These are phyloP conservation scores for Coryphaenoides rupestris DNA, from an alignment of 2,113 vertebrate genomes.

Conservation along the genomic window DNA sequence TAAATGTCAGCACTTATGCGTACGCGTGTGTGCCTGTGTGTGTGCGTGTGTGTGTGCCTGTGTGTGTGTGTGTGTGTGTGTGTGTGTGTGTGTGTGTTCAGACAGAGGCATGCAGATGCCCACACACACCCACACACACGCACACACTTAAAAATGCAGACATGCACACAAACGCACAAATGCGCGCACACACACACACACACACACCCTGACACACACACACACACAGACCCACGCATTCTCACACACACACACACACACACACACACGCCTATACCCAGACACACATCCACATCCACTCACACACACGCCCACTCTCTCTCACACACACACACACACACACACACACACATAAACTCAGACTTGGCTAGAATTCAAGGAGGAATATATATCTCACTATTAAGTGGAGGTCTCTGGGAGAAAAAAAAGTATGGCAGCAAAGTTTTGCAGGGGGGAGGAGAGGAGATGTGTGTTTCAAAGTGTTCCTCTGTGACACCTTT, in stretches of 20 bases:
- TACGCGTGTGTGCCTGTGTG: too few relatives aligned
- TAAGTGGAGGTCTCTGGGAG: slow-evolving; percentile 46
- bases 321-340: neutral
- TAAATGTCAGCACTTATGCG: slow-evolving; percentile 16
- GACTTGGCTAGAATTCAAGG: slow-evolving; percentile 31
- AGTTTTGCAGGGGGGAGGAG: slow-evolving; percentile 41
- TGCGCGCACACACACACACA: slow-evolving; percentile 8
- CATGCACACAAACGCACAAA: too few relatives aligned
- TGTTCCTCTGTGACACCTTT: slow-evolving; percentile 38
- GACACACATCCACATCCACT: too few relatives aligned
- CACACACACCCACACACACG: too few relatives aligned
- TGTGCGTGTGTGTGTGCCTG: too few relatives aligned
- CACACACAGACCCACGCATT: slow-evolving; percentile 27
- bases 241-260: too few relatives aligned
- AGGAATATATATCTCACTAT: slow-evolving; percentile 39
- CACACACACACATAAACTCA: slow-evolving; percentile 13
- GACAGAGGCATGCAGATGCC: neutral
- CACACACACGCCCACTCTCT: slow-evolving; percentile 5
- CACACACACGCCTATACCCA: too few relatives aligned
- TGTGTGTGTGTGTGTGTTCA: too few relatives aligned
- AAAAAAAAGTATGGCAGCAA: slow-evolving; percentile 49
- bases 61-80: too few relatives aligned
- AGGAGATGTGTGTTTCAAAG: slow-evolving; percentile 55
- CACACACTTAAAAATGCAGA: too few relatives aligned
- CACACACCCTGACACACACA: neutral